Conservation (phyloP, 2,113 vertebrate species). For the Rhombomys opimus region DNA sequence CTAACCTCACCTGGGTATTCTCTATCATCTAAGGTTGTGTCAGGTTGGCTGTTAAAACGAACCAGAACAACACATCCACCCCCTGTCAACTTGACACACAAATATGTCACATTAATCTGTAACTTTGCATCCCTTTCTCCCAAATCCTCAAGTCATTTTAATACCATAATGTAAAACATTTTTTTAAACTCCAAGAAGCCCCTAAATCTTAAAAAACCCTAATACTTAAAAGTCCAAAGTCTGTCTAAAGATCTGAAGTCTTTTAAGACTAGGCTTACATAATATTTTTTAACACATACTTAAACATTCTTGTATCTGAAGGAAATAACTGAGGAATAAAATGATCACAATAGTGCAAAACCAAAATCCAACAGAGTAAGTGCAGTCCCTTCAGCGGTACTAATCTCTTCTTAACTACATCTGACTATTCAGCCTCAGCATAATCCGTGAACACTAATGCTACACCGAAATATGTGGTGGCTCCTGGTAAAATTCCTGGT, state of each 20-base stretch:
- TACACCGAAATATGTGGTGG: background rate
- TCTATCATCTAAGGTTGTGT: too few species aligned
- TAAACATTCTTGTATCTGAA: background rate
- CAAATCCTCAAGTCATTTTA: background rate
- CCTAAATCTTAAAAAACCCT: background rate
- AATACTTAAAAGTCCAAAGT: background rate
- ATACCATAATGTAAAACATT: background rate
- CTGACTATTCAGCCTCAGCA: background rate
- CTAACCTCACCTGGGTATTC: background rate
- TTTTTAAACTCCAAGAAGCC: background rate
- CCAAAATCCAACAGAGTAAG: background rate
- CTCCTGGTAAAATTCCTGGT: background rate
- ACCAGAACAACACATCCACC: background rate
- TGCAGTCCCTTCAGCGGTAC: fast-evolving
- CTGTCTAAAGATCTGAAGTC: background rate
- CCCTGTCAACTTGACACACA: background rate
- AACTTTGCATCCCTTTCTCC: background rate
- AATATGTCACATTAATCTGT: background rate
- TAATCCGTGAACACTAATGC: background rate
- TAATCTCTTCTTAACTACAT: background rate
- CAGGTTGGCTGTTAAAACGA: background rate
- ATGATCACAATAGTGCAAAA: background rate
- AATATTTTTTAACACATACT: background rate
- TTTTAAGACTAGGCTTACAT: background rate
- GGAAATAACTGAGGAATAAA: background rate